Evolutionary conservation across 1,140 invertebrate species (phyloP), one percentile per base, ranked within the genome.

Genomic region (Chrysoperla carnea): DNA sequence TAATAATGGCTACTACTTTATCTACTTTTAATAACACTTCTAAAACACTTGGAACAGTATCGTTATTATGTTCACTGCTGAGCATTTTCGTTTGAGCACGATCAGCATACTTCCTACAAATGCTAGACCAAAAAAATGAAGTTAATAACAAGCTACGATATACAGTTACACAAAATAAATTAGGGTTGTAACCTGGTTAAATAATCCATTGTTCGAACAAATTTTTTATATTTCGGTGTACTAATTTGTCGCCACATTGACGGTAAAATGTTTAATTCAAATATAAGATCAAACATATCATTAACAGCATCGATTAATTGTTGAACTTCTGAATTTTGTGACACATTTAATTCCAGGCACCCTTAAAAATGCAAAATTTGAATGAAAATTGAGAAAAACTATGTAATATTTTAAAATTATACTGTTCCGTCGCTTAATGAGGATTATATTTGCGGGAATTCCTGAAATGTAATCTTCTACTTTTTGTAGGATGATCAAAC

Each of bases 1-100:
- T 62, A 12, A 61, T 52, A 4, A 51, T 51, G 4, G 66, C 68
- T 3, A 62, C 55, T 52, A 59, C 57, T 37, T 63, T 57, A 46
- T 70, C 58, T 9, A 65, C 60, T 42, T 50, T 54, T 4, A 68
- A 44, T 1, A 68, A 52, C 38, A 63, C 64, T 36, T 66, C 54
- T 11, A 60, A 39, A 12, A 59, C 57, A 40, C 58, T 59, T 8
- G 58, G 55, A 17, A 51, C 45, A 1, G 44, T 44, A 15, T 44
- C 38, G 1, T 45, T 47, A 4, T 39, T 17, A 11, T 38, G 11
- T 8, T 4, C 6, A 15, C 27, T n/a, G 12, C 9, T 28, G 15
- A 28, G 11, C 27, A 45, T 8, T 29, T 40, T 42, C 6, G 40
- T 45, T 37, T 44, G 13, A 13, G 46, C 48, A 6, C 36, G 12